Evolutionary conservation across 2,797 vertebrate species (phyloP).

Genomic region (Platalea minor): DNA sequence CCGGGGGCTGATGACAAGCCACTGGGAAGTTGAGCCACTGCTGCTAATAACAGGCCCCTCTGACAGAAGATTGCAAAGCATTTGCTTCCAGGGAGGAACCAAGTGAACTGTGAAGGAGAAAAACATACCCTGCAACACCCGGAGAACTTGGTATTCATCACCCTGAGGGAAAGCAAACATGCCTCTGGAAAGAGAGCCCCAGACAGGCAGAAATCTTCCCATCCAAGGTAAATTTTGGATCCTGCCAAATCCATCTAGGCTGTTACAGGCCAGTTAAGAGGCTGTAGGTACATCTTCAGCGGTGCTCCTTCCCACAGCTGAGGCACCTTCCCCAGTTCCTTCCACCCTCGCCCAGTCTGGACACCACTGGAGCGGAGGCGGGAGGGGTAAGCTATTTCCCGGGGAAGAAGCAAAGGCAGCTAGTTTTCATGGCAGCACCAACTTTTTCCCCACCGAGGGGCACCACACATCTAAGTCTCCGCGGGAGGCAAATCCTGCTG

Average conservation of each 20-base stretch:
- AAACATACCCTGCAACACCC: conserved; percentile 36
- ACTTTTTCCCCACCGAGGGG: conserved; percentile 45
- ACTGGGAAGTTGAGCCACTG: not conserved
- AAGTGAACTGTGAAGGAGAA: conserved; percentile 55
- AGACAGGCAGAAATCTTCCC: conserved; percentile 27
- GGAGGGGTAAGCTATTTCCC: not conserved
- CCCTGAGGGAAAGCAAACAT: conserved; percentile 45
- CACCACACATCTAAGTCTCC: not conserved
- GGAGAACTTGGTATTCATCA: conserved; percentile 20
- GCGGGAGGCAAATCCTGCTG: conserved; percentile 41
- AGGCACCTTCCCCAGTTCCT: not conserved
- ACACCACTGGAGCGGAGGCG: not conserved
- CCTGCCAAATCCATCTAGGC: not conserved
- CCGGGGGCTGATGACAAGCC: not conserved
- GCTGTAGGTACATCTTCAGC: not conserved
- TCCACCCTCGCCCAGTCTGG: not conserved
- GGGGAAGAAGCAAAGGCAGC: not conserved
- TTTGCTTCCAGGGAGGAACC: conserved; percentile 42
- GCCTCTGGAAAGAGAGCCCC: conserved; percentile 7
- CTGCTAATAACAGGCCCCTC: not conserved
- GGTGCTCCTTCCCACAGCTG: not conserved
- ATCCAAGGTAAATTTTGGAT: not conserved
- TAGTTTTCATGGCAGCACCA: conserved; percentile 33
- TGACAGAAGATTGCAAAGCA: conserved; percentile 7
- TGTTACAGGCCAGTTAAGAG: not conserved